phyloP scores from a whole-genome alignment of 2,113 vertebrate species.

The Sapayoa aenigma region DNA sequence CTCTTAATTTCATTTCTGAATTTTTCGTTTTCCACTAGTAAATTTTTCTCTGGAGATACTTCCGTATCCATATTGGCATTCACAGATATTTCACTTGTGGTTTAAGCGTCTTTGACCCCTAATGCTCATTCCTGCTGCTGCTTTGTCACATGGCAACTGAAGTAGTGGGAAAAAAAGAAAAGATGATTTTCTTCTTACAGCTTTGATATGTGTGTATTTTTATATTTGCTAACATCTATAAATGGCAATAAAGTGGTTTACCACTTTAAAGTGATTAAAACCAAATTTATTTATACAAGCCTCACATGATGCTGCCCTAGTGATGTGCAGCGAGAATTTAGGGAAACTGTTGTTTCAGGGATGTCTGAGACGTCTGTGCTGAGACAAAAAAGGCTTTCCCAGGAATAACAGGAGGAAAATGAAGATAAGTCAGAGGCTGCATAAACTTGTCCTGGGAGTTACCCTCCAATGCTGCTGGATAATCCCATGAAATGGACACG shows the following conservation, averaged over 20 bases:
- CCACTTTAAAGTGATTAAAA: constrained; percentile 50
- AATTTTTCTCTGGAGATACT: neutral
- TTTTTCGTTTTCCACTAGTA: neutral
- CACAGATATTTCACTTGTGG: neutral
- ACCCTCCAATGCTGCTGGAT: neutral
- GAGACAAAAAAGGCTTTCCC: neutral
- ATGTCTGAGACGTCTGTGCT: neutral
- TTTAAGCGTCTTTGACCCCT: neutral
- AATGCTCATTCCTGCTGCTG: neutral
- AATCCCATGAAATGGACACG: neutral
- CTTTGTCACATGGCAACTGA: constrained; percentile 23
- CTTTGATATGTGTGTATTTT: constrained; percentile 36
- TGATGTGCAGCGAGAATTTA: neutral
- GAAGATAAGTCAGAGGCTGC: neutral
- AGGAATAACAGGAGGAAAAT: neutral
- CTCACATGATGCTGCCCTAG: neutral
- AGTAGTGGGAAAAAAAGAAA: neutral
- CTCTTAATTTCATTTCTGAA: neutral
- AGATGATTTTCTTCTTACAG: neutral
- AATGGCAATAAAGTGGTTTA: constrained; percentile 42
- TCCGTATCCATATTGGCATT: neutral
- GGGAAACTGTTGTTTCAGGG: neutral
- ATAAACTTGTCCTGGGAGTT: neutral
- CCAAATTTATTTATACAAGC: constrained; percentile 29
- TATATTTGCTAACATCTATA: constrained; percentile 19